These are phyloP conservation scores for Troglohyphantes excavatus DNA, from an alignment of 2,888 invertebrate genomes.

Conservation along the genomic window DNA sequence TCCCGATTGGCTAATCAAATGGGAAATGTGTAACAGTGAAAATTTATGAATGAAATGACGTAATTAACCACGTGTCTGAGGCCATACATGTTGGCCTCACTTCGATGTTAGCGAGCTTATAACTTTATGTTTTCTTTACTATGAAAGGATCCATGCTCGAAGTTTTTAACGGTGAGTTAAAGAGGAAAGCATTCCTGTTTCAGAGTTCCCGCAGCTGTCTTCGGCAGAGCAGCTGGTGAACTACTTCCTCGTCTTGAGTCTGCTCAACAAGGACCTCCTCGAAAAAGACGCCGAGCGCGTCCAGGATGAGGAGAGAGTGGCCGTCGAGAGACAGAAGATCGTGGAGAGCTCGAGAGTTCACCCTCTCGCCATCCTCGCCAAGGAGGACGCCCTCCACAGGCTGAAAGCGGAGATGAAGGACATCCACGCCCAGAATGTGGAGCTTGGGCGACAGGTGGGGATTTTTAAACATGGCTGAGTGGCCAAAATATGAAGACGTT, in stretches of 20 bases:
- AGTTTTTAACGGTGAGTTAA: no score
- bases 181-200: no score
- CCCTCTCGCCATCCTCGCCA: constrained; percentile 8
- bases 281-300: neutral
- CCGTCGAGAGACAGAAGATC: neutral
- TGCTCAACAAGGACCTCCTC: neutral
- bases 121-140: no score
- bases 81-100: no score
- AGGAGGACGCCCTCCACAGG: neutral
- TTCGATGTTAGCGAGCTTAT: no score
- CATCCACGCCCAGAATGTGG: neutral
- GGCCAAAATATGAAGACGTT: no score
- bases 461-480: neutral
- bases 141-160: no score
- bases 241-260: constrained; percentile 18
- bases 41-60: no score
- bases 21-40: no score
- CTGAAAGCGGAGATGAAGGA: constrained; percentile 1
- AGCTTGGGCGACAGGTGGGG: constrained; percentile 16
- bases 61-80: no score
- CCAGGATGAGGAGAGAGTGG: neutral
- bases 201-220: neutral
- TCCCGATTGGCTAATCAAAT: no score
- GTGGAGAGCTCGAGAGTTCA: neutral
- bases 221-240: constrained; percentile 3